Conservation (phyloP, 1,140 invertebrate genomes). For the Lucilia sericata region DNA sequence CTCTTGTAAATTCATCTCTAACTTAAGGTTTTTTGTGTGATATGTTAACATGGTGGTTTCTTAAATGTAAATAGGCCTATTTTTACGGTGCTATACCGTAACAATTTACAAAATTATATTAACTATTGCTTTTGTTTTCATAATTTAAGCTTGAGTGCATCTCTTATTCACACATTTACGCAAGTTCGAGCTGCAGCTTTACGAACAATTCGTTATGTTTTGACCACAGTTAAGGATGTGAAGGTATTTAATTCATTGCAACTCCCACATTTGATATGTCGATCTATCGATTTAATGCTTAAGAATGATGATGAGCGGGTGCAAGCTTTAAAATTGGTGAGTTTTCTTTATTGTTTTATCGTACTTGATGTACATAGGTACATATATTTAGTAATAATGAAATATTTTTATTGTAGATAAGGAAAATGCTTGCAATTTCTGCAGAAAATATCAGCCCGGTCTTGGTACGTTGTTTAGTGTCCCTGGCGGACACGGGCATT, state of each 20-base stretch:
- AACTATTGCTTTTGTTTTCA: conserved; percentile 19
- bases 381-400: background rate
- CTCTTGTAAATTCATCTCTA: too few relatives aligned
- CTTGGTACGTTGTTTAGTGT: conserved; percentile 80
- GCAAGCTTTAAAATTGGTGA: conserved; percentile 86
- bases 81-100: too few relatives aligned
- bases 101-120: too few relatives aligned
- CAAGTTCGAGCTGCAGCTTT: conserved; percentile 90
- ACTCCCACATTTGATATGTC: conserved; percentile 81
- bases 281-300: conserved; percentile 84
- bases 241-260: conserved; percentile 82
- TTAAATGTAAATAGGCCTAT: too few relatives aligned
- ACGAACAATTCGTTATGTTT: conserved; percentile 85
- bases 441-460: conserved; percentile 69
- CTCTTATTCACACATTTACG: conserved; percentile 85
- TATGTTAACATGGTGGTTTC: too few relatives aligned
- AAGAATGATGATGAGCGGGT: conserved; percentile 90
- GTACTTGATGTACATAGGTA: background rate
- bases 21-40: too few relatives aligned
- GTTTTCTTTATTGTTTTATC: too few relatives aligned
- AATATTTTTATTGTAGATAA: conserved; percentile 50
- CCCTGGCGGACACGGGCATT: conserved; percentile 84
- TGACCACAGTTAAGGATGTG: conserved; percentile 82
- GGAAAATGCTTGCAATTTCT: conserved; percentile 64
- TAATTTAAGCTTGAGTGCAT: conserved; percentile 79